Evolutionary conservation across 2,113 vertebrate genomes (phyloP), one percentile per base, ranked within the genome.

Genomic region (Lipophrys pholis): DNA sequence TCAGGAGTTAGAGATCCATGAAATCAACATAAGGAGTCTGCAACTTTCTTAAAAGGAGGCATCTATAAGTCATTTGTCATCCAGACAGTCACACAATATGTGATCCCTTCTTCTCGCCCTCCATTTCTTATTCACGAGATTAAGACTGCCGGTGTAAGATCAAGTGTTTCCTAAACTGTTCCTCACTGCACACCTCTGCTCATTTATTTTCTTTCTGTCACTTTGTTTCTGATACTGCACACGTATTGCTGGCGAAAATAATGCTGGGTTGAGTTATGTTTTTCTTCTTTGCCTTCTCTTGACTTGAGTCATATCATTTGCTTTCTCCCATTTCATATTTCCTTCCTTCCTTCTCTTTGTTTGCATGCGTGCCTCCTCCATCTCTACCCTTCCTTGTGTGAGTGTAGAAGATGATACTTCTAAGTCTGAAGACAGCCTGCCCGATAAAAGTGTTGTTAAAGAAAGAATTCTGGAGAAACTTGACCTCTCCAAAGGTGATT

Each of bases 401-500:
- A 73, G 77, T 87, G 80, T 88, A 96, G 95, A 96, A 89, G 95
- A 95, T 75, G 95, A 91, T 76, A 81, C 92, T 87, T 86, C 93
- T 90, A 94, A 93, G 84, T 91, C 94, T 84, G 87, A 88, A 87
- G 93, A 95, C 90, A 96, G 94, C 45, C 87, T 94, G 12, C 91
- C 94, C 55, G 89, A 86, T 73, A 90, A 81, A 87, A 50, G 17
- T n/a, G 30, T 87, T 55, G 68, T 85, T 45, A 90, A 92, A 93
- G 96, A 96, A 89, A 94, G 85, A 78, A 83, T 93, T 76, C 91
- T 91, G 88, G 94, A 96, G 90, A 95, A 95, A 89, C 84, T 94
- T 83, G 93, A 97, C 83, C 92, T 94, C 51, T 87, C 87, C 55
- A 95, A 95, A 96, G 95, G 95, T 96, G 96, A 60, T 77, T 46